A percentile compares a stretch with the other conserved stretches of the same genome.
Evolutionary conservation across 1,140 invertebrate genomes (phyloP).

Genomic region (Drosophila ficusphila): DNA sequence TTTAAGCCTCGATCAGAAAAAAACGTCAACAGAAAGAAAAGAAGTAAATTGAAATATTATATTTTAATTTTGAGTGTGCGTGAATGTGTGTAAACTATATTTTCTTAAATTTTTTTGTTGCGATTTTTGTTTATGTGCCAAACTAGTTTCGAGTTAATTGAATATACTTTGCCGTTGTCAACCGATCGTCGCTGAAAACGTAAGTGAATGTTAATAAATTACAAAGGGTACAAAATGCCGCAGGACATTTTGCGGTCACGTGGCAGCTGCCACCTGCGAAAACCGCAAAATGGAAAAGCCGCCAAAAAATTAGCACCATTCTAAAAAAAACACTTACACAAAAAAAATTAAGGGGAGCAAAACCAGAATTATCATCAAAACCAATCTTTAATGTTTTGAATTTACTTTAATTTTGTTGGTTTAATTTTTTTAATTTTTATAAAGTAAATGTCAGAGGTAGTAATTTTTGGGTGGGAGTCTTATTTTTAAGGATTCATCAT

Average conservation of each 20-base stretch:
- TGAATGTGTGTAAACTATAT: constrained; percentile 1
- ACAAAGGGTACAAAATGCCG: not conserved
- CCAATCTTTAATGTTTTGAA: too few species aligned
- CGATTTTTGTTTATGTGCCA: constrained; percentile 76
- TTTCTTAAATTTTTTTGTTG: constrained; percentile 32
- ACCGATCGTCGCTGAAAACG: constrained; percentile 29
- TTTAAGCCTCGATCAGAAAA: constrained; percentile 20
- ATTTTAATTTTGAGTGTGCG: constrained; percentile 54
- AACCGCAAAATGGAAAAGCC: constrained; percentile 32
- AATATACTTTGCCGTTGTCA: constrained; percentile 37
- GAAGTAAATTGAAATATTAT: constrained; percentile 57
- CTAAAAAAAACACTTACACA: not conserved
- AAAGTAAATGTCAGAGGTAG: constrained; percentile 20
- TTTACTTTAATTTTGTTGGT: too few species aligned
- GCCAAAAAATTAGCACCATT: constrained; percentile 12
- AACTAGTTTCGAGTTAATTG: constrained; percentile 76
- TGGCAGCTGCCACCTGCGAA: constrained; percentile 33
- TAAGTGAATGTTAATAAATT: constrained; percentile 3
- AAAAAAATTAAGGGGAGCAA: not conserved
- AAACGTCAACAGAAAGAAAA: constrained; percentile 6
- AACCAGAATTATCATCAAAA: too few species aligned
- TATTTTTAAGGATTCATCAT: not conserved
- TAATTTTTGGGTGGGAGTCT: constrained; percentile 4
- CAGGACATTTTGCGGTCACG: constrained; percentile 40
- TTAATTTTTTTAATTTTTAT: not conserved